Percentiles rank a stretch among this genome's conserved stretches.
phyloP scores from a whole-genome alignment of 2,797 vertebrate genomes.

The Acrossocheilus wenchowensis region DNA sequence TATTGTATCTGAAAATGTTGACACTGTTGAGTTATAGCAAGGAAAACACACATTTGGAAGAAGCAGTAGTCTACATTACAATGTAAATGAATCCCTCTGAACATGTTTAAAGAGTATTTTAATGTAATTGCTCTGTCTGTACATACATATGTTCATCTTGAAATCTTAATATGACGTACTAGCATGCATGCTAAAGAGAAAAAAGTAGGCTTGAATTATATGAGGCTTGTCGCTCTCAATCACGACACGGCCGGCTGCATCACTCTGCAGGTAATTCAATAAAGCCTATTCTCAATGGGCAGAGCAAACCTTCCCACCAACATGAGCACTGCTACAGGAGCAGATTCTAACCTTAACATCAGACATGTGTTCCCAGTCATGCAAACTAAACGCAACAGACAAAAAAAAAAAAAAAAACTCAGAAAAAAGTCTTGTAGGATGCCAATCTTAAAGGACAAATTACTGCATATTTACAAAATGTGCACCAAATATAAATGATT shows the following conservation, averaged over 20 bases:
- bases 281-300: conserved; percentile 51
- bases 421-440: neutral
- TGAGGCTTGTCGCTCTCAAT: conserved; percentile 56
- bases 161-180: conserved; percentile 22
- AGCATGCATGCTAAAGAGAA: conserved; percentile 43
- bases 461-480: conserved; percentile 38
- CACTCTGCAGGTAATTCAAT: conserved; percentile 58
- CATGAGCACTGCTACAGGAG: conserved; percentile 26
- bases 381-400: conserved; percentile 47
- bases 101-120: neutral
- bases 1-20: neutral
- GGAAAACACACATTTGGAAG: neutral
- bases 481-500: conserved; percentile 33
- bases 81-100: neutral
- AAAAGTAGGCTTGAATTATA: conserved; percentile 42
- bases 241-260: conserved; percentile 29
- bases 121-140: neutral
- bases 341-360: conserved; percentile 57
- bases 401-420: neutral
- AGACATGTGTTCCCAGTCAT: conserved; percentile 64
- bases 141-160: neutral
- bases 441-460: conserved; percentile 4
- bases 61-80: neutral
- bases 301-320: conserved; percentile 31
- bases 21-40: neutral